These are phyloP conservation scores for Heliconius charithonia DNA, from an alignment of 2,888 invertebrate species.

Conservation along the genomic window DNA sequence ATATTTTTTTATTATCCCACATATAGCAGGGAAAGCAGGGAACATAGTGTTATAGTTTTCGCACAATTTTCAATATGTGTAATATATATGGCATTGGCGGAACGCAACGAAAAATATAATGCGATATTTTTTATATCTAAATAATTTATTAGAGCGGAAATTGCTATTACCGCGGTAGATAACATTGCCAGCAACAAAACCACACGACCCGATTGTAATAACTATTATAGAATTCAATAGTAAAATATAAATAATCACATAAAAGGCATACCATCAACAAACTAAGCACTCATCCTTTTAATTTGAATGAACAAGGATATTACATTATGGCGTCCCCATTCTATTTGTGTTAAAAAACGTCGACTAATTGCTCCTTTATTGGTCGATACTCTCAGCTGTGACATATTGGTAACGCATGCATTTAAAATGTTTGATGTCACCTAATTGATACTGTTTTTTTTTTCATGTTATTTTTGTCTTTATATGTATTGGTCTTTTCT, in stretches of 20 bases:
- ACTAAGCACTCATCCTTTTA: constrained; percentile 53
- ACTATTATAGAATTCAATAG: constrained; percentile 16
- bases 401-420: constrained; percentile 58
- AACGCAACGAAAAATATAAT: too few species aligned
- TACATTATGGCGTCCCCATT: constrained; percentile 58
- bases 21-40: too few species aligned
- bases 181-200: neutral
- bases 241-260: constrained; percentile 38
- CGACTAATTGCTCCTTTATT: constrained; percentile 64
- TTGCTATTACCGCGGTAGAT: neutral
- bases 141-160: neutral
- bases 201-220: neutral
- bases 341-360: constrained; percentile 52
- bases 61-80: neutral
- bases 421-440: constrained; percentile 55
- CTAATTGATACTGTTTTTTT: constrained; percentile 48
- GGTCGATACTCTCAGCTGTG: constrained; percentile 61
- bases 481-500: constrained; percentile 14
- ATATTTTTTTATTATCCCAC: too few species aligned
- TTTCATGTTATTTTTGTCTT: constrained; percentile 35
- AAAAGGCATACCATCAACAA: constrained; percentile 48
- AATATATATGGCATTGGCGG: neutral
- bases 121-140: neutral
- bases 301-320: constrained; percentile 58
- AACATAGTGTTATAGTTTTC: neutral